A percentile compares a stretch with the other conserved stretches of the same genome.
Conservation (phyloP, 2,113 vertebrate species). For the Aldabrachelys gigantea region DNA sequence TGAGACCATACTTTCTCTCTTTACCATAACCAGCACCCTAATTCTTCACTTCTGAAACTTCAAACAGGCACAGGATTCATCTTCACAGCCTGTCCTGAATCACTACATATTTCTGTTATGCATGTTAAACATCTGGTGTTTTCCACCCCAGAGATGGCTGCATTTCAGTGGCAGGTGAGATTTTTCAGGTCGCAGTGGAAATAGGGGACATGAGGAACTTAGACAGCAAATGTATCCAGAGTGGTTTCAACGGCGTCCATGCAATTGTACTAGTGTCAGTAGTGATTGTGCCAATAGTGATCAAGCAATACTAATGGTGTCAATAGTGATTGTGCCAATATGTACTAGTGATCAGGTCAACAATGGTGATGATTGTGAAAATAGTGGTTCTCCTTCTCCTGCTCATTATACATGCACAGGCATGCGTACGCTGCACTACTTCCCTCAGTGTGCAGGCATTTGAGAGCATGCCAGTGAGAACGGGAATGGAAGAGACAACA, state of each 20-base stretch:
- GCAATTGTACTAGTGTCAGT: not conserved
- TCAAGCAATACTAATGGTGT: not conserved
- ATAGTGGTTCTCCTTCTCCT: not conserved
- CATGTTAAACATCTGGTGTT: not conserved
- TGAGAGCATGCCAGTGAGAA: not conserved
- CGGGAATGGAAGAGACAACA: not conserved
- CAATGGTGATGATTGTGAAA: not conserved
- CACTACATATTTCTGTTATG: not conserved
- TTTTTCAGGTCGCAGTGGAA: not conserved
- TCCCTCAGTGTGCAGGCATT: not conserved
- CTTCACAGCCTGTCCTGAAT: not conserved
- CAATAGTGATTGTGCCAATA: not conserved
- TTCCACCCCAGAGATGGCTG: not conserved
- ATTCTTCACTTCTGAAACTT: not conserved
- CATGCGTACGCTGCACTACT: not conserved
- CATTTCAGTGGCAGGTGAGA: not conserved
- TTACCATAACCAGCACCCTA: not conserved
- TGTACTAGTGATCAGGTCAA: not conserved
- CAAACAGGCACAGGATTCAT: not conserved
- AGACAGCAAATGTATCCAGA: no score
- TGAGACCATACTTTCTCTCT: not conserved
- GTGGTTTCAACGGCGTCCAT: not conserved
- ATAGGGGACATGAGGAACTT: not conserved
- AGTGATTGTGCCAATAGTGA: not conserved
- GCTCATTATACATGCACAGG: not conserved